A percentile compares a stretch with the other conserved stretches of the same genome.
Evolutionary conservation across 64 coral and sea anemone species (phyloP).

Genomic region (Actinia tenebrosa): DNA sequence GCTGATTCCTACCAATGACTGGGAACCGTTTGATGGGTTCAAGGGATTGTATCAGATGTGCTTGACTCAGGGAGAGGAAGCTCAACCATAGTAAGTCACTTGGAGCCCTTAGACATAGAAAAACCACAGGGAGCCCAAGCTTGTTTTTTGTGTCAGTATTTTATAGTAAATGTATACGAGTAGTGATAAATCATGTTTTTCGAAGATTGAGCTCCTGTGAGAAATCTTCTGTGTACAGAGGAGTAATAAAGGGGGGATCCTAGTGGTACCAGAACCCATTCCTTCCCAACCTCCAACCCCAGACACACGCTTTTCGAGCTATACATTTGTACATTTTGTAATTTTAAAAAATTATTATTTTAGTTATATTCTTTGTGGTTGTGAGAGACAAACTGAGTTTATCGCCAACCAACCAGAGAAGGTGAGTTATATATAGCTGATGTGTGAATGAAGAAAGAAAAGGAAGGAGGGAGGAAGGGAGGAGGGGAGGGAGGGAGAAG

Average conservation of each 20-base stretch:
- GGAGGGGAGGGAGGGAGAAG: no score
- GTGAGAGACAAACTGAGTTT: conserved; percentile 72
- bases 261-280: no score
- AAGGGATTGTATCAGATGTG: conserved; percentile 74
- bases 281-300: no score
- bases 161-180: no score
- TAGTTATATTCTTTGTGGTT: conserved; percentile 56
- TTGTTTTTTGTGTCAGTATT: no score
- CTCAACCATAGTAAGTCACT: conserved; percentile 77
- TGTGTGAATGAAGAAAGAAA: no score
- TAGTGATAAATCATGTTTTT: no score
- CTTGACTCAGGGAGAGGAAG: conserved; percentile 69
- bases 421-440: not conserved
- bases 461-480: not conserved
- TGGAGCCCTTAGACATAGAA: not conserved
- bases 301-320: no score
- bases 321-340: not conserved
- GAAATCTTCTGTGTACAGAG: no score
- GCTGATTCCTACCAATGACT: conserved; percentile 75
- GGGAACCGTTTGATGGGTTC: conserved; percentile 84
- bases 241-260: no score
- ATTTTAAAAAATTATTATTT: not conserved
- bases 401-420: conserved; percentile 42
- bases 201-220: no score
- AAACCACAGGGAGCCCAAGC: no score